Conservation (phyloP, 2,888 invertebrate genomes). For the Phalangium opilio region DNA sequence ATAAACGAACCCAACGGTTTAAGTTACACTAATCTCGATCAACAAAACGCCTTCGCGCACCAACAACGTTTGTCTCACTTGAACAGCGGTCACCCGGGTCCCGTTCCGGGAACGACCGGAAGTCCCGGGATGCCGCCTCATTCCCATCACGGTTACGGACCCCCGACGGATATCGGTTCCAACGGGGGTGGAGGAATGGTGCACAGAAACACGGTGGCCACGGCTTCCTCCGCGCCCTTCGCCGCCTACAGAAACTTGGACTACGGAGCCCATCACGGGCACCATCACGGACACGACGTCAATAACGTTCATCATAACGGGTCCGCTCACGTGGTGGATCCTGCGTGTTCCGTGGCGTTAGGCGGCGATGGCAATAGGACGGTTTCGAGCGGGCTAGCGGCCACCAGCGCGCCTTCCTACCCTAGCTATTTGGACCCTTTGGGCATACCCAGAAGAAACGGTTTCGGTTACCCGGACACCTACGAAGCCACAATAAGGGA, state of each 20-base stretch:
- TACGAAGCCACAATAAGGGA: conserved; percentile 13
- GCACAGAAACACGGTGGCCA: conserved; percentile 6
- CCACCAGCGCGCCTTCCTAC: conserved; percentile 14
- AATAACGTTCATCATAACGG: background rate
- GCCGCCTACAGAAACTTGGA: conserved; percentile 22
- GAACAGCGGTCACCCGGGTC: conserved; percentile 4
- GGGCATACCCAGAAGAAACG: conserved; percentile 16
- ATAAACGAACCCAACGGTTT: conserved; percentile 44
- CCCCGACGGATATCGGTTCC: background rate
- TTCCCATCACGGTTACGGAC: conserved; percentile 2
- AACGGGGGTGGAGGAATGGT: conserved; percentile 1
- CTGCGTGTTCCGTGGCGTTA: conserved; percentile 9
- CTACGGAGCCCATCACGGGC: conserved; percentile 7
- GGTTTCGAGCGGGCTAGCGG: conserved; percentile 6
- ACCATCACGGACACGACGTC: conserved; percentile 7
- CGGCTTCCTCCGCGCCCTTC: conserved; percentile 24
- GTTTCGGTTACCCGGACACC: conserved; percentile 15
- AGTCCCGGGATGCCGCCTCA: conserved; percentile 3
- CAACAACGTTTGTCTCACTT: conserved; percentile 7
- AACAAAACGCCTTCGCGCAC: conserved; percentile 14
- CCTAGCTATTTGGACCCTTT: conserved; percentile 19
- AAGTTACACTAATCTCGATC: conserved; percentile 73
- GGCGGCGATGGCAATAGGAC: conserved; percentile 12
- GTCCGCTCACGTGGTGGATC: too few relatives aligned
- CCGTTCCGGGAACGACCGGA: background rate